Conservation (phyloP, 2,113 vertebrate genomes). For the Mesoclemmys tuberculata region DNA sequence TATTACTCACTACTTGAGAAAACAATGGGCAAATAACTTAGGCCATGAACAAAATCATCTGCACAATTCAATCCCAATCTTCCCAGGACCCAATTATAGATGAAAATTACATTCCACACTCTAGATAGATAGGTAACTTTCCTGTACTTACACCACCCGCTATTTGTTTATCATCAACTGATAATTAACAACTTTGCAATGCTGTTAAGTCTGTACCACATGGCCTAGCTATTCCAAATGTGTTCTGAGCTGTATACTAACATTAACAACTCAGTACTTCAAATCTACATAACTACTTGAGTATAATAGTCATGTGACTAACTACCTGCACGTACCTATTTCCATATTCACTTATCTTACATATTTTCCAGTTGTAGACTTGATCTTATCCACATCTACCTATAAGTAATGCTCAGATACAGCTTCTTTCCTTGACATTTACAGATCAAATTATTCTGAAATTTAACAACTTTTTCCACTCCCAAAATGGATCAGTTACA, state of each 20-base stretch:
- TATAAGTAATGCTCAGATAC: background rate
- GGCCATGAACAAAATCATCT: background rate
- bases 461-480: background rate
- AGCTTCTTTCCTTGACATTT: background rate
- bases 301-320: background rate
- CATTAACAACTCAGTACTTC: background rate
- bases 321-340: accelerated
- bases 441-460: background rate
- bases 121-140: background rate
- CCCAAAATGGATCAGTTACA: accelerated
- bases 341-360: accelerated
- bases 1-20: background rate
- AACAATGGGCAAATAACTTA: background rate
- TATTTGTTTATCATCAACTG: background rate
- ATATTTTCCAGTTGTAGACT: background rate
- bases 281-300: background rate
- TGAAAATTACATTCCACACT: background rate
- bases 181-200: background rate
- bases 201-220: background rate
- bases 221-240: background rate
- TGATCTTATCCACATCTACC: accelerated
- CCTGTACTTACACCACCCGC: background rate
- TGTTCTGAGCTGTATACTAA: background rate
- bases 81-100: background rate
- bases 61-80: background rate